phyloP scores from a whole-genome alignment of 2,113 vertebrate genomes.

The Synodontis membranacea region DNA sequence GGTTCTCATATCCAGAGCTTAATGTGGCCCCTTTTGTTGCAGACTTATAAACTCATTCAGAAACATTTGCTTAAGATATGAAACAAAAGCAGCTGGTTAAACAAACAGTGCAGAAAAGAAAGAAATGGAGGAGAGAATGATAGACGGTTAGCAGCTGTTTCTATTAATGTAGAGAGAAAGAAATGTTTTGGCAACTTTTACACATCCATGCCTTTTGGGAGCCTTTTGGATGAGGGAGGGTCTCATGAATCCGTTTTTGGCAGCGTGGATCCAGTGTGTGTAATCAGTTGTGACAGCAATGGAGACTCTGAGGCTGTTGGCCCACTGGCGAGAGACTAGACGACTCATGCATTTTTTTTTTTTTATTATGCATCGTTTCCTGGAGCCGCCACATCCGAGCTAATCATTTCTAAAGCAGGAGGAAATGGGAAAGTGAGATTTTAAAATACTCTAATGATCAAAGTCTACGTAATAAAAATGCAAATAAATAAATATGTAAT shows the following conservation, averaged over 20 bases:
- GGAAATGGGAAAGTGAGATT: conserved; percentile 2
- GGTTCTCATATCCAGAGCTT: conserved; percentile 31
- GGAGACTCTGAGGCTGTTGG: conserved; percentile 67
- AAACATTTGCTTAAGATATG: conserved; percentile 49
- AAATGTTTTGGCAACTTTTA: conserved; percentile 51
- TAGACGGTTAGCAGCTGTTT: conserved; percentile 56
- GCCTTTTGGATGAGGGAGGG: conserved; percentile 47
- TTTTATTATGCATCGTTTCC: conserved; percentile 58
- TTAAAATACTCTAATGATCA: not conserved
- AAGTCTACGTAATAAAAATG: not conserved
- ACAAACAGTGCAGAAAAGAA: conserved; percentile 38
- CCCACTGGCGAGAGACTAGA: conserved; percentile 55
- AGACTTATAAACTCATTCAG: conserved; percentile 38
- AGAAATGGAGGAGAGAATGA: not conserved
- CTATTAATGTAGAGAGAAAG: conserved; percentile 54
- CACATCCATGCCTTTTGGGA: conserved; percentile 55
- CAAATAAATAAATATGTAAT: not conserved
- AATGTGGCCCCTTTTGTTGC: conserved; percentile 27
- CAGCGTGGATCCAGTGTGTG: conserved; percentile 57
- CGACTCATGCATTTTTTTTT: conserved; percentile 58
- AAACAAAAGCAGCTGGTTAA: conserved; percentile 43
- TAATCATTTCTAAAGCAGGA: conserved; percentile 44
- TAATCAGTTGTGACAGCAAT: conserved; percentile 73
- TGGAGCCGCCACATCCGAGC: conserved; percentile 54
- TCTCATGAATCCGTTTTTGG: conserved; percentile 63